A percentile compares a stretch with the other conserved stretches of the same genome.
Evolutionary conservation across 2,888 invertebrate species (phyloP).

Genomic region (Tinea pellionella): DNA sequence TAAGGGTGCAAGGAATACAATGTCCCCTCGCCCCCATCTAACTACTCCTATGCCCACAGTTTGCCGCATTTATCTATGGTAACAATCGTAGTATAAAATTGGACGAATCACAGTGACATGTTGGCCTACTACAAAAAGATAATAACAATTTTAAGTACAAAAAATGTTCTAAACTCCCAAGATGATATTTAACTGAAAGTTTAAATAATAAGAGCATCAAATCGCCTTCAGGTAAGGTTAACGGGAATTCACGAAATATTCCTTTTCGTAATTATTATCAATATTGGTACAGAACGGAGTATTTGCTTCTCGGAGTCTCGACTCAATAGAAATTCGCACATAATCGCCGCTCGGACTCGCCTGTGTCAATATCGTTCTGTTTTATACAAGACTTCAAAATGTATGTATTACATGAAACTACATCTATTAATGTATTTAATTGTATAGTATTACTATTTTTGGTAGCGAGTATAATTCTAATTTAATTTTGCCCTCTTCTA

Average conservation of each 20-base stretch:
- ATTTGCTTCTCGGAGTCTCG: not conserved
- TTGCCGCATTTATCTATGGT: too few species aligned
- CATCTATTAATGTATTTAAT: too few species aligned
- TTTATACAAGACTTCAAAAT: not conserved
- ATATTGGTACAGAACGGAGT: conserved; percentile 8
- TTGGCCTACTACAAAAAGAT: too few species aligned
- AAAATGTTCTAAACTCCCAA: not conserved
- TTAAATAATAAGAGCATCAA: conserved; percentile 9
- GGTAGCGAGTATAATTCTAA: too few species aligned
- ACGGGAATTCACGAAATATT: conserved; percentile 8
- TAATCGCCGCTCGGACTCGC: conserved; percentile 12
- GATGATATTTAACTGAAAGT: not conserved
- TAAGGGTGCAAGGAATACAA: too few species aligned
- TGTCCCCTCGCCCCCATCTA: too few species aligned
- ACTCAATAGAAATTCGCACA: conserved; percentile 13
- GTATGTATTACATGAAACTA: not conserved
- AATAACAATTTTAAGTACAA: too few species aligned
- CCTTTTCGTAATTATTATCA: conserved; percentile 13
- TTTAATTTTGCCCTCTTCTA: too few species aligned
- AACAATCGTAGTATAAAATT: too few species aligned
- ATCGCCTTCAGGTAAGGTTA: conserved; percentile 11
- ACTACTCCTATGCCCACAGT: too few species aligned
- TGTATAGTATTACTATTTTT: too few species aligned
- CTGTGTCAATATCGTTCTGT: conserved; percentile 11
- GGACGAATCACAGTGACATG: too few species aligned